Conservation (phyloP, 2,797 vertebrate species). For the Myotis findleyi region DNA sequence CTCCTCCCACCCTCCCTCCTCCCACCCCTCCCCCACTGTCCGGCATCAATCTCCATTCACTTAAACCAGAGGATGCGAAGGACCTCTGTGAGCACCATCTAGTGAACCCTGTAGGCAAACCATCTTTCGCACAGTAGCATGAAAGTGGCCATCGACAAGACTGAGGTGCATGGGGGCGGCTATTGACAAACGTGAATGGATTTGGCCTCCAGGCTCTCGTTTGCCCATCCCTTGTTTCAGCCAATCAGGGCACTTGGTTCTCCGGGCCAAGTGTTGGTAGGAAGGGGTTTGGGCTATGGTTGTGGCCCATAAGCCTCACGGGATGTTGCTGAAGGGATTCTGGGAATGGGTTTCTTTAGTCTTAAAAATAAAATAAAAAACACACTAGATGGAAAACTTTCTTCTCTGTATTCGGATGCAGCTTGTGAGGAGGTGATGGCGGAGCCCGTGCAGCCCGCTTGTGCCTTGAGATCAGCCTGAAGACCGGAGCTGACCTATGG, state of each 20-base stretch:
- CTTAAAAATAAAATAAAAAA: background rate
- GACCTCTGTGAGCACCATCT: background rate
- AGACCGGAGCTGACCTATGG: background rate
- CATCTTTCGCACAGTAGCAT: rapidly evolving
- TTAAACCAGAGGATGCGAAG: background rate
- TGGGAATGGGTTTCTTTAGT: background rate
- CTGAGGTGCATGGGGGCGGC: rapidly evolving
- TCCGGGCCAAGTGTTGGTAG: background rate
- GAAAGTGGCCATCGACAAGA: rapidly evolving
- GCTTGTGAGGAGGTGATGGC: background rate
- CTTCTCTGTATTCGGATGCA: background rate
- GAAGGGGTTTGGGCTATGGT: background rate
- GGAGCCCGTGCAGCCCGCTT: background rate
- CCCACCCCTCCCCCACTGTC: too few relatives aligned
- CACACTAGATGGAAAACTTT: background rate
- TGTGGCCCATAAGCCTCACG: background rate
- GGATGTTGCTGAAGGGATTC: background rate
- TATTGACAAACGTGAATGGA: background rate
- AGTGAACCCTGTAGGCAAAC: rapidly evolving
- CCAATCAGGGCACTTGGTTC: background rate
- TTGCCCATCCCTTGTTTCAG: background rate
- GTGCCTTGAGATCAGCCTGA: background rate
- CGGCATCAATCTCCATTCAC: rapidly evolving
- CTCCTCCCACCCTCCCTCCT: background rate
- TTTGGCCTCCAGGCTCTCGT: background rate